These are phyloP conservation scores for Escarpia spicata DNA, from an alignment of 2,888 invertebrate genomes.

Conservation along the genomic window DNA sequence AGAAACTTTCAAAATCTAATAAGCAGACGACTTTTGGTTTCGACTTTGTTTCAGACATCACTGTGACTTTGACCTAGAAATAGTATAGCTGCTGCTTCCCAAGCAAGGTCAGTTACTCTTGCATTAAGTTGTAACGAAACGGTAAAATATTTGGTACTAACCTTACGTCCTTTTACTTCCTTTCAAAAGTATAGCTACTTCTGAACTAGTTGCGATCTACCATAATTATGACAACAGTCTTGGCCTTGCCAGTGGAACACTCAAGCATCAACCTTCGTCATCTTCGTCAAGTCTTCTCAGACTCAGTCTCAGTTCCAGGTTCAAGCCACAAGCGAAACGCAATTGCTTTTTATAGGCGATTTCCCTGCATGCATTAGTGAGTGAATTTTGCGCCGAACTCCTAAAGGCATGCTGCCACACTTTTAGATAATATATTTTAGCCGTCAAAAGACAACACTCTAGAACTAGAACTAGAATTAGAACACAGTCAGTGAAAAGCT, in stretches of 20 bases:
- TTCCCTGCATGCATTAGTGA: not conserved
- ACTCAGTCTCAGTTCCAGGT: too few species aligned
- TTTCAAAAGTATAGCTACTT: too few species aligned
- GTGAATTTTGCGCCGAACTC: not conserved
- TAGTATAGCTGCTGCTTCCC: too few species aligned
- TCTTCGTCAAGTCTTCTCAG: too few species aligned
- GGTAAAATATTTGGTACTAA: too few species aligned
- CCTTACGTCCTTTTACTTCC: too few species aligned
- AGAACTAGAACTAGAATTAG: not conserved
- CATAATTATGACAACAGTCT: too few species aligned
- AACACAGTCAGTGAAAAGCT: not conserved
- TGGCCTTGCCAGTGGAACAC: too few species aligned
- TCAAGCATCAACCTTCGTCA: too few species aligned
- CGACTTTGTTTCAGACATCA: not conserved
- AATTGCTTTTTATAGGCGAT: not conserved
- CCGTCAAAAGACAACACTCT: not conserved
- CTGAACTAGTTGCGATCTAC: too few species aligned
- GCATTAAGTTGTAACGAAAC: too few species aligned
- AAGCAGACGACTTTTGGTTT: not conserved
- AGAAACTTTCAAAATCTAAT: not conserved
- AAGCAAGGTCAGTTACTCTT: too few species aligned
- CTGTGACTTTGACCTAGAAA: not conserved
- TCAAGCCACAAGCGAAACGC: not conserved
- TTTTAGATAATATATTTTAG: not conserved
- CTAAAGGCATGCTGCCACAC: not conserved